Conservation (phyloP, 2,113 vertebrate genomes). For the Amblyopsis rosae region DNA sequence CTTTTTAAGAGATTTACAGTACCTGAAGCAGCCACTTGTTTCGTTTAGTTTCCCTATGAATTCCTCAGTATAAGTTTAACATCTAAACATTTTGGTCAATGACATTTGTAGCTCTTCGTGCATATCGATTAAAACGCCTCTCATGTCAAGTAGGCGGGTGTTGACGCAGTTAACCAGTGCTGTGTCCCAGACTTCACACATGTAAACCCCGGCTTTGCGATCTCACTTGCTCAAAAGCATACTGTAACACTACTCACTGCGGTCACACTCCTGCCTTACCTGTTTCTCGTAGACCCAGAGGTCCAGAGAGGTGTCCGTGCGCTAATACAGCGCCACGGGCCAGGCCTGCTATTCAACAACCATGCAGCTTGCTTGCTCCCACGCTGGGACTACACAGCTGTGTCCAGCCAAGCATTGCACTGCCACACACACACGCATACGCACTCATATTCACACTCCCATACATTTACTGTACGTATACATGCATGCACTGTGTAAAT, state of each 20-base stretch:
- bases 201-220: neutral
- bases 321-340: slow-evolving; percentile 20
- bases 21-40: too few relatives aligned
- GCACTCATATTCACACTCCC: neutral
- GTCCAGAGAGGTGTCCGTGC: slow-evolving; percentile 21
- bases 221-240: neutral
- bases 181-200: too few relatives aligned
- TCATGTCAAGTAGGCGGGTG: too few relatives aligned
- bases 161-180: too few relatives aligned
- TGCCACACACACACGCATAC: neutral
- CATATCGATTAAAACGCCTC: too few relatives aligned
- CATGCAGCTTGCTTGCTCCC: slow-evolving; percentile 21
- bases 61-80: too few relatives aligned
- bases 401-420: slow-evolving; percentile 14
- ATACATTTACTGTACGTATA: too few relatives aligned
- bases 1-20: too few relatives aligned
- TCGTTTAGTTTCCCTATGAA: too few relatives aligned
- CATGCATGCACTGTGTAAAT: neutral
- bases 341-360: slow-evolving; percentile 10
- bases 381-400: slow-evolving; percentile 28
- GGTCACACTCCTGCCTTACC: neutral
- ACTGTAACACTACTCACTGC: neutral
- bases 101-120: too few relatives aligned
- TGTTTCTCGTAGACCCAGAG: neutral
- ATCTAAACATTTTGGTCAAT: too few relatives aligned